Base-by-base conservation (phyloP, 1,140 invertebrate species). In the Drosophila funebris region DNA sequence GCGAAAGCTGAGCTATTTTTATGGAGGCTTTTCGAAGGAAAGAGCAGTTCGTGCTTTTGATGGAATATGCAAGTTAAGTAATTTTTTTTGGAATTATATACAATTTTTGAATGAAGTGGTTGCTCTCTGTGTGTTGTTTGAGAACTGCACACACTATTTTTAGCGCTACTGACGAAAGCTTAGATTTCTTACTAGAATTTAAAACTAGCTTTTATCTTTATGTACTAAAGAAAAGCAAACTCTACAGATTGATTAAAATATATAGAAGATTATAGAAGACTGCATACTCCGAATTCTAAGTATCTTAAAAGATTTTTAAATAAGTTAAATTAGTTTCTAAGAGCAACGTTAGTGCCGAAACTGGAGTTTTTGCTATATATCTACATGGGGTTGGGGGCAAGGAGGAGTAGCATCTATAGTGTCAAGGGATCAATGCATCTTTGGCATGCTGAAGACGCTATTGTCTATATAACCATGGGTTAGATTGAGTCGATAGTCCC, bases 401-500 rank as follows among this genome's bases (percentile, higher is more conserved):
- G 82, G 54, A 50, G 48, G 22, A 46, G 16, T 56, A 70, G 36
- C 66, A 8, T 48, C n/a, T n/a, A n/a, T 33, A 61, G 22, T 3
- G 6, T 16, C 22, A 18, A 31, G 14, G 16, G 33, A 14, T 27
- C 81, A 85, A 53, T 78, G 50, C 18, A 84, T 60, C n/a, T 52
- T 70, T 13, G 90, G 90, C 56, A 88, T 43, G 41, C 71, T 46
- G 50, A 91, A 91, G 57, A 91, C 73, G 44, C 67, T 74, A 37
- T 89, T 89, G 7, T 91, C 90, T 36, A 91, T 78, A 33, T 76
- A 73, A 4, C 90, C 90, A 18, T 71, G 41, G 0, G 90, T 90
- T 3, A 91, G 75, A 70, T 91, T 91, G 3, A 70, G 78, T 13
- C 90, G 54, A 60, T 91, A 91, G 6, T 76, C 80, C 57, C 68